Percentiles rank a stretch among this genome's conserved stretches.
Evolutionary conservation across 2,113 vertebrate species (phyloP).

Genomic region (Orientallactaga bullata): DNA sequence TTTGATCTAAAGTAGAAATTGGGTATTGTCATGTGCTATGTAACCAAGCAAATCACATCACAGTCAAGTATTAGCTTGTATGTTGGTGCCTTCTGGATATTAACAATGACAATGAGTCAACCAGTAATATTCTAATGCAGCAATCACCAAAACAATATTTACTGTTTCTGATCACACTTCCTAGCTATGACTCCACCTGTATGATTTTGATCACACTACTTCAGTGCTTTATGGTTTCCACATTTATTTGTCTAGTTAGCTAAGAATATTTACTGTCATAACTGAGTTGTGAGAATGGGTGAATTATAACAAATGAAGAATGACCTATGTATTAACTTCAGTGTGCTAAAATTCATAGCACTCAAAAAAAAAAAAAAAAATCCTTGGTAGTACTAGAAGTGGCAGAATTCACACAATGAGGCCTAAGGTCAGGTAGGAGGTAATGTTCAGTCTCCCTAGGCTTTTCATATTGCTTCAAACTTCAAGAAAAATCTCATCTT

Average conservation of each 20-base stretch:
- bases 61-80: neutral
- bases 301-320: neutral
- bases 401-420: neutral
- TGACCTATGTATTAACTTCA: neutral
- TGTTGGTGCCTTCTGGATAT: neutral
- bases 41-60: neutral
- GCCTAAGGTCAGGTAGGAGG: neutral
- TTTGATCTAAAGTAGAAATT: constrained; percentile 10
- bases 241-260: neutral
- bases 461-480: neutral
- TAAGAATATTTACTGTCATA: neutral
- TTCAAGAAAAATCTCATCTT: neutral
- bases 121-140: neutral
- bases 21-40: neutral
- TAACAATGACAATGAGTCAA: neutral
- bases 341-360: neutral
- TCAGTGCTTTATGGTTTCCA: neutral
- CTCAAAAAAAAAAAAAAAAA: neutral
- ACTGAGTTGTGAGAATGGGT: neutral
- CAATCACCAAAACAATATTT: neutral
- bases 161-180: neutral
- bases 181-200: neutral
- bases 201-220: neutral
- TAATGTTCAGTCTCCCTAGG: neutral
- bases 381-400: neutral